Conservation (phyloP, 2,797 vertebrate genomes). For the Typhlichthys eigenmanni region DNA sequence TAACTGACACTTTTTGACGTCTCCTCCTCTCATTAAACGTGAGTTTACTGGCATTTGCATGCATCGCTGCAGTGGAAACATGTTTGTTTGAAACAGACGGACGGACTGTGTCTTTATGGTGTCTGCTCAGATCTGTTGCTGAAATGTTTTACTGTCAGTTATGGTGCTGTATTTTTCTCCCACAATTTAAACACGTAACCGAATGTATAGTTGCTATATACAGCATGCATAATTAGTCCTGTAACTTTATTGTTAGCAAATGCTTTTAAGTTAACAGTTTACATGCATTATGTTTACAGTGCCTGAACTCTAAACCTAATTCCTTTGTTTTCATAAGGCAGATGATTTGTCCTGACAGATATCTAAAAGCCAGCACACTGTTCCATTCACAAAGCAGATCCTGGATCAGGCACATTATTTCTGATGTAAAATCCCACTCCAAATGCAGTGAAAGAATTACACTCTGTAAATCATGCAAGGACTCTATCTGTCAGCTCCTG, state of each 20-base stretch:
- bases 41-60: no score
- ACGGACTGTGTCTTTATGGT: neutral
- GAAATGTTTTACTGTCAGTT: no score
- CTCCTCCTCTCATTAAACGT: constrained; percentile 3
- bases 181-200: neutral
- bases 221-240: no score
- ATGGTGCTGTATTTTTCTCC: no score
- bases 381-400: constrained; percentile 61
- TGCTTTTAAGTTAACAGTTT: neutral
- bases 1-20: no score
- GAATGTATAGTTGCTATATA: no score
- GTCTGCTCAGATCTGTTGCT: neutral
- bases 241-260: no score
- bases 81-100: constrained; percentile 12
- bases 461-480: constrained; percentile 58
- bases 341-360: constrained; percentile 14
- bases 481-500: constrained; percentile 65
- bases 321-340: constrained; percentile 10
- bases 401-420: constrained; percentile 29
- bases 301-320: constrained; percentile 3
- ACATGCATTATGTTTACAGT: constrained; percentile 15
- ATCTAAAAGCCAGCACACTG: constrained; percentile 25
- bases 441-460: constrained; percentile 48
- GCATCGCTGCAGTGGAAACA: neutral
- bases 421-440: constrained; percentile 29